These are phyloP conservation scores for Apocheima hispidaria DNA, from an alignment of 2,888 invertebrate genomes.

Conservation along the genomic window DNA sequence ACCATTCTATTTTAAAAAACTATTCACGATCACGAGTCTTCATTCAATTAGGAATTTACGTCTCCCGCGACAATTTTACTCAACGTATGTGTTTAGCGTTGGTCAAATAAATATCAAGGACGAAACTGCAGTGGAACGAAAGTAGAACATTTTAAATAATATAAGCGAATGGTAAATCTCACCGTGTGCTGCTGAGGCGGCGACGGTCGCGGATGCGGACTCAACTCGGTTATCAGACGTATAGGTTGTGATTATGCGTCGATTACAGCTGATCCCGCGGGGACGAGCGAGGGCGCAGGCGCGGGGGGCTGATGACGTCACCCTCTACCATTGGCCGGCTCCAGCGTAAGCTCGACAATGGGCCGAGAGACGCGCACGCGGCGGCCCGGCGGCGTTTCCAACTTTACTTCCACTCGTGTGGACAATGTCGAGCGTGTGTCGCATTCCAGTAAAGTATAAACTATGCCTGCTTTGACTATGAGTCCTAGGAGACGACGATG, in stretches of 20 bases:
- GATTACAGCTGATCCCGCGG: constrained; percentile 62
- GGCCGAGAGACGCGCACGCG: constrained; percentile 65
- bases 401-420: constrained; percentile 32
- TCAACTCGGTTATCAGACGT: constrained; percentile 62
- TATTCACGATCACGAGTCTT: constrained; percentile 25
- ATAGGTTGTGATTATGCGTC: constrained; percentile 59
- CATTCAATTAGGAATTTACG: constrained; percentile 12
- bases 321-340: constrained; percentile 55
- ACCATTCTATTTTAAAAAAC: constrained; percentile 28
- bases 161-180: constrained; percentile 39
- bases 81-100: constrained; percentile 12
- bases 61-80: constrained; percentile 24
- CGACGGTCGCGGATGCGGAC: constrained; percentile 17
- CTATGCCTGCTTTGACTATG: not conserved
- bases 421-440: constrained; percentile 23
- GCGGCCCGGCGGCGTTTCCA: constrained; percentile 45
- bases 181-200: constrained; percentile 45
- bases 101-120: constrained; percentile 5
- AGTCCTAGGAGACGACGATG: too few species aligned
- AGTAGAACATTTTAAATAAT: not conserved
- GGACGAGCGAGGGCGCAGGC: constrained; percentile 32
- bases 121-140: constrained; percentile 3
- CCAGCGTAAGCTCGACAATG: constrained; percentile 62
- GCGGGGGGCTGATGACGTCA: constrained; percentile 35
- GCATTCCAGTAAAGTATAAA: not conserved